Percentiles rank a stretch among this genome's conserved stretches.
Conservation (phyloP, 2,797 vertebrate genomes). For the Leptoclinus maculatus region DNA sequence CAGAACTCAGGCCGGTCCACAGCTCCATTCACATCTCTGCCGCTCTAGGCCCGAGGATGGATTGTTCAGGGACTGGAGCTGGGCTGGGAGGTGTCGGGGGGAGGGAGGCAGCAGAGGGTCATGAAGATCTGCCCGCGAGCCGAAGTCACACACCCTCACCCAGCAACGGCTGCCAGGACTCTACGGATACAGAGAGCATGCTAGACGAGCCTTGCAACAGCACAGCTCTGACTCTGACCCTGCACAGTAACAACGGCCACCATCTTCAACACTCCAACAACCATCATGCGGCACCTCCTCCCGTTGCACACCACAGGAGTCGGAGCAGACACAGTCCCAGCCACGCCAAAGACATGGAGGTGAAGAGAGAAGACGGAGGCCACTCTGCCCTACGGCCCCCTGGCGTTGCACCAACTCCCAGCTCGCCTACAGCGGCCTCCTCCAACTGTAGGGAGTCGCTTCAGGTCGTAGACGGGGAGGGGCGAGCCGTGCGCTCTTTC, state of each 20-base stretch:
- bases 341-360: conserved; percentile 90
- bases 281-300: conserved; percentile 69
- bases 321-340: conserved; percentile 84
- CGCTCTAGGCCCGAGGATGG: conserved; percentile 87
- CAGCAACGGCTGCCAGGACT: conserved; percentile 96
- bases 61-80: conserved; percentile 84
- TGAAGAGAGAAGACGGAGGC: conserved; percentile 75
- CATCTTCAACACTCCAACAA: conserved; percentile 69
- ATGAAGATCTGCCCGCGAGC: conserved; percentile 82
- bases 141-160: conserved; percentile 88
- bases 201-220: conserved; percentile 88
- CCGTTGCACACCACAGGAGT: conserved; percentile 58
- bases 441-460: conserved; percentile 87
- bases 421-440: conserved; percentile 79
- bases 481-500: conserved; percentile 92
- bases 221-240: conserved; percentile 59
- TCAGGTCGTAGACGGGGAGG: conserved; percentile 91
- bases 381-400: conserved; percentile 51
- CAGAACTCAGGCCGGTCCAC: conserved; percentile 91
- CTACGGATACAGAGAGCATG: conserved; percentile 97
- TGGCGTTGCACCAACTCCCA: conserved; percentile 69
- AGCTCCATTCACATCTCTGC: conserved; percentile 90
- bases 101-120: conserved; percentile 85
- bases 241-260: conserved; percentile 82
- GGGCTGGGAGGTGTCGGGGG: conserved; percentile 78